Evolutionary conservation across 2,113 vertebrate species (phyloP).

Genomic region (Furnarius figulus): DNA sequence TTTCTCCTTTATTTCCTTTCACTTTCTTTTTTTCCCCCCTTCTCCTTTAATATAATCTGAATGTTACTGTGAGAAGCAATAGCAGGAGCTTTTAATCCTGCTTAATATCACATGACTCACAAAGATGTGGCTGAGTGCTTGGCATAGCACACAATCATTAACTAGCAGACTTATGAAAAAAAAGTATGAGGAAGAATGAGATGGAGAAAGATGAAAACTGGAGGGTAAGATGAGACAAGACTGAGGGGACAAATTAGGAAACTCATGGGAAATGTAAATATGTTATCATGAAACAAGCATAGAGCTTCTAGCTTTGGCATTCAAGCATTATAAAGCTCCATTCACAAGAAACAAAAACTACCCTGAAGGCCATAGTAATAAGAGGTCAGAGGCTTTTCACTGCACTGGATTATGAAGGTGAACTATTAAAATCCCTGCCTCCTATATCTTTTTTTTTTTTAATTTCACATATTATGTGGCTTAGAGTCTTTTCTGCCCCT

Average conservation of each 20-base stretch:
- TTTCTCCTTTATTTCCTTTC: background rate
- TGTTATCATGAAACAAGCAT: background rate
- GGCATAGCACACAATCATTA: background rate
- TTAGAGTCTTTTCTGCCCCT: background rate
- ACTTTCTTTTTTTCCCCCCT: background rate
- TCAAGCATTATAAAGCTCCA: background rate
- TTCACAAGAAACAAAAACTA: background rate
- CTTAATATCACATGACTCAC: background rate
- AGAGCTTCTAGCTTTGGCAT: background rate
- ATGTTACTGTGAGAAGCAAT: background rate
- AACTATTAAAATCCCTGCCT: background rate
- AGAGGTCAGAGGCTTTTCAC: background rate
- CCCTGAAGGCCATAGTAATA: background rate
- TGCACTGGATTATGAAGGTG: background rate
- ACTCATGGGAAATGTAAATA: background rate
- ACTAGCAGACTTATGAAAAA: background rate
- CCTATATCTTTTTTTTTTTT: background rate
- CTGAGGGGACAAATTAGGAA: background rate
- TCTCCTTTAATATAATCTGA: conserved; percentile 2
- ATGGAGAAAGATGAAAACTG: background rate
- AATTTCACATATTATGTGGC: background rate
- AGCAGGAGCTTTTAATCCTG: conserved; percentile 27
- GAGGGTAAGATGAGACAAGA: background rate
- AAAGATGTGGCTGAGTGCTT: background rate
- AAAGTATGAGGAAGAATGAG: background rate